phyloP scores from a whole-genome alignment of 1,140 invertebrate genomes.

The Sycobia sp. region DNA sequence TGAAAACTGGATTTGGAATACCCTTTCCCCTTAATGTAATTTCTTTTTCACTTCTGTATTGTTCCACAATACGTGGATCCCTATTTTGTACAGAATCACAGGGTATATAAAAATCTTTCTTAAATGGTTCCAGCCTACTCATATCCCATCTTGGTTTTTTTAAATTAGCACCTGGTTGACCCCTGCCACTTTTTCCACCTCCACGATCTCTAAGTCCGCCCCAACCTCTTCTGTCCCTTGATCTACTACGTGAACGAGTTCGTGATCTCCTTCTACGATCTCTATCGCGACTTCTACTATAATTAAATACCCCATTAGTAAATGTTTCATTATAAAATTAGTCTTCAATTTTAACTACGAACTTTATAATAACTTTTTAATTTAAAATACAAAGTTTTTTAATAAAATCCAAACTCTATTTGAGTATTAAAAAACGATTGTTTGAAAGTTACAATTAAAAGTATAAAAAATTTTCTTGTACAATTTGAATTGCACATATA shows the following conservation, averaged over 20 bases:
- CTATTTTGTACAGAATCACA: conserved; percentile 74
- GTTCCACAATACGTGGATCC: conserved; percentile 73
- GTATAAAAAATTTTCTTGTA: too few relatives aligned
- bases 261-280: conserved; percentile 55
- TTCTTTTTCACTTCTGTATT: conserved; percentile 76
- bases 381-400: too few relatives aligned
- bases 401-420: too few relatives aligned
- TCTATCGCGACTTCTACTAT: conserved; percentile 54
- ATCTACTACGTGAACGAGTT: conserved; percentile 53
- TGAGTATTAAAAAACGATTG: too few relatives aligned
- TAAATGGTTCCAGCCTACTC: conserved; percentile 80
- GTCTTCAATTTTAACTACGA: not conserved
- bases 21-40: conserved; percentile 82
- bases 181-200: conserved; percentile 70
- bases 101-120: conserved; percentile 92
- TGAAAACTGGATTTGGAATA: conserved; percentile 80
- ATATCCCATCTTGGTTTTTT: conserved; percentile 83
- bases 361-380: not conserved
- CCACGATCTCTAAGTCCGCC: conserved; percentile 66
- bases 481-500: too few relatives aligned
- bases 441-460: too few relatives aligned
- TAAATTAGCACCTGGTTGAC: conserved; percentile 73
- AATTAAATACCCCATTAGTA: too few relatives aligned
- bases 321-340: conserved; percentile 3
- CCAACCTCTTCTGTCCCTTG: conserved; percentile 49